Evolutionary conservation across 2,113 vertebrate species (phyloP).

Genomic region (Myodes glareolus): DNA sequence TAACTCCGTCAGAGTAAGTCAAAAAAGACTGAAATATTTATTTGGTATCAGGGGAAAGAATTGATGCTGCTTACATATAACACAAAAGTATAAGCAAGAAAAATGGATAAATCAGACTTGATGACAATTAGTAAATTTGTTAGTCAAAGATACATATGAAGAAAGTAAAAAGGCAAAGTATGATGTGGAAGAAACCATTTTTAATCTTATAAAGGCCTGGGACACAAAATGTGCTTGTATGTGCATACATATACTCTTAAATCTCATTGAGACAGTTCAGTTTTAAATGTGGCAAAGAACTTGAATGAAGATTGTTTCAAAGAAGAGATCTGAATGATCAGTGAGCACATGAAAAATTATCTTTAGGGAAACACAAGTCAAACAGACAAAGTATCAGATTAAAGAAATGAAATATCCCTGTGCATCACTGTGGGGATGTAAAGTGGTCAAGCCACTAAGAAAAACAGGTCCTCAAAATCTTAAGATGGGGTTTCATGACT

Average conservation of each 20-base stretch:
- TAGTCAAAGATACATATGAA: background rate
- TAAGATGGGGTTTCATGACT: background rate
- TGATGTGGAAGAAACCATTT: background rate
- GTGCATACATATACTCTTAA: too few relatives aligned
- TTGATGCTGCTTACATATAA: background rate
- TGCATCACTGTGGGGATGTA: background rate
- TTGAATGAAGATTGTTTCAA: background rate
- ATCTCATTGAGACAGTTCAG: background rate
- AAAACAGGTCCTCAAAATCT: background rate
- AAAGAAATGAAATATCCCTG: background rate
- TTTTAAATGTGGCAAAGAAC: background rate
- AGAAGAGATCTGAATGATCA: background rate
- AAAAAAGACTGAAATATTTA: background rate
- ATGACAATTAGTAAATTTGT: background rate
- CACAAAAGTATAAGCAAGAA: background rate
- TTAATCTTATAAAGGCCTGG: background rate
- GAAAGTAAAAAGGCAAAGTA: background rate
- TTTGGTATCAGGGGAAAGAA: background rate
- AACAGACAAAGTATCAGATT: background rate
- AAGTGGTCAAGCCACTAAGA: background rate
- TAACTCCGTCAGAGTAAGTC: background rate
- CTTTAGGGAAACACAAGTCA: background rate
- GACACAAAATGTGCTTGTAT: background rate
- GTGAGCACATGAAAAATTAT: background rate
- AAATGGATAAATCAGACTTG: background rate